Base-by-base conservation (phyloP, 2,113 vertebrate genomes). In the Syngnathus typhle region DNA sequence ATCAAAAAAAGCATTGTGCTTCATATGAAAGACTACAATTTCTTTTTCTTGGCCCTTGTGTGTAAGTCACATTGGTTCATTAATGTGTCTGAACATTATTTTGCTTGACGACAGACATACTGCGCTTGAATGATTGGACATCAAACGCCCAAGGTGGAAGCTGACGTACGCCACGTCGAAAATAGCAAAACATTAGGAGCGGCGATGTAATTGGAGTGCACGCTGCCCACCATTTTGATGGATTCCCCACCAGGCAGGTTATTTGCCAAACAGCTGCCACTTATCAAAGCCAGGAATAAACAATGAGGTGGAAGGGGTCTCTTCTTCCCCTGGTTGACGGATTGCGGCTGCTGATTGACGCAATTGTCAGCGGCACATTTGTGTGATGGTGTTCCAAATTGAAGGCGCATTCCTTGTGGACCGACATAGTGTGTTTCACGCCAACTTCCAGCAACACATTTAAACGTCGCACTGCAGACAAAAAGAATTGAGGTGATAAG, bases 241-340 rank as follows among this genome's bases (percentile, higher is more conserved):
- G 62, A 66, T 68, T 47, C 72, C 71, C 70, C 64, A 51, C 69
- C 62, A 55, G 66, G 71, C 67, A 23, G 32, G 54, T 71, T 78
- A 54, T 82, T 74, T 75, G 32, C 56, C 61, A 11, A 65, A 54
- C 64, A 65, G 15, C 61, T 66, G 59, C 39, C 49, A 32, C 43
- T 73, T 71, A 84, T 82, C 81, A 78, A 72, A 83, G 56, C 65
- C 51, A 60, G 76, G 74, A 79, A 80, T 77, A 67, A 74, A 70
- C 67, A 74, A 69, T 60, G 49, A 63, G 52, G 27, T 19, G 67
- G 41, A 9, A 2, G 6, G 41, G 41, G 41, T 1, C 9, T 9
- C 39, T 65, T 74, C 83, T 82, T 77, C 60, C 62, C 68, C 19
- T 38, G 7, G 61, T 69, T 85, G 82, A 87, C 75, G 72, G 71